Percentiles rank a stretch among this genome's conserved stretches.
Conservation (phyloP, 2,888 invertebrate genomes). For the Cetonia aurata region DNA sequence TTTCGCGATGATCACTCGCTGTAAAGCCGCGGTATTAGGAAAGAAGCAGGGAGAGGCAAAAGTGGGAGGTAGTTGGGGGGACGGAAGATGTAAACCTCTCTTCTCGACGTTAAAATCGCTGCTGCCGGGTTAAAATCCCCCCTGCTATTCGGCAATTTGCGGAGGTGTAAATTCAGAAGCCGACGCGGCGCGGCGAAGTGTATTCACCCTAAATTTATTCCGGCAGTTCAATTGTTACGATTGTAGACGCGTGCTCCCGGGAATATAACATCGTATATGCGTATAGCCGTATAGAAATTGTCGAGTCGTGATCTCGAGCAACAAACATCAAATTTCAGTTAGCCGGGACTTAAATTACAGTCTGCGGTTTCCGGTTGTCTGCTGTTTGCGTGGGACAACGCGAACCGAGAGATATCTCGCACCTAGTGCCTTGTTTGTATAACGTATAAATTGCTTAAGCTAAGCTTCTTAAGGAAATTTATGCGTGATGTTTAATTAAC, state of each 20-base stretch:
- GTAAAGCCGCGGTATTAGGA: constrained; percentile 1
- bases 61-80: constrained; percentile 1
- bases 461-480: constrained; percentile 45
- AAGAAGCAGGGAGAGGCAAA: neutral
- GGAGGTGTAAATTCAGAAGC: constrained; percentile 23
- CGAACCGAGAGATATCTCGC: neutral
- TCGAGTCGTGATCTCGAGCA: constrained; percentile 19
- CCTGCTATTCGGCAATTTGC: constrained; percentile 10
- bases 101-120: constrained; percentile 15
- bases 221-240: constrained; percentile 24
- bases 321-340: constrained; percentile 34
- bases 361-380: constrained; percentile 23
- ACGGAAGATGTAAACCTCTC: constrained; percentile 26
- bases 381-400: neutral
- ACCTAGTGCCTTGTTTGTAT: constrained; percentile 28
- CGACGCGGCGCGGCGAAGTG: neutral
- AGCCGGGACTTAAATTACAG: constrained; percentile 29
- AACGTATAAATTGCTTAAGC: constrained; percentile 38
- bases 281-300: neutral
- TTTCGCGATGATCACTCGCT: constrained; percentile 11
- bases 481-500: constrained; percentile 44
- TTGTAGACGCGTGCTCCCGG: neutral
- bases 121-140: constrained; percentile 14
- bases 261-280: neutral
- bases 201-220: constrained; percentile 6